Base-by-base conservation (phyloP, 2,888 invertebrate species). In the Congeria kusceri region DNA sequence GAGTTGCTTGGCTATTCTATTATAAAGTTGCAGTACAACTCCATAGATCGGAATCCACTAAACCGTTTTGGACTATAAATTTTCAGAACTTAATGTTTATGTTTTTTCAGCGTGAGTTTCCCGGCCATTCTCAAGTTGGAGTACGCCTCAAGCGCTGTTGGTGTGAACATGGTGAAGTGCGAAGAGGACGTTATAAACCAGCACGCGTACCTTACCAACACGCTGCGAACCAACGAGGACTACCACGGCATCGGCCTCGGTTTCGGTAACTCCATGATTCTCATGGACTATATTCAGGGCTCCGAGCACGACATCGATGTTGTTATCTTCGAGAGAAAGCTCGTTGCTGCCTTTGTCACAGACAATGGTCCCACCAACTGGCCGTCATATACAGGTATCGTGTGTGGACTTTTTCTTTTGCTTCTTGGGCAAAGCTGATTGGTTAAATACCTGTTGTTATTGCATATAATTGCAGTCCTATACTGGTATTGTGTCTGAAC, bases 231-330 rank as follows among this genome's bases (percentile, higher is more conserved):
- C 2, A 85, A 88, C 25, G 29, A 46, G 9, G 86, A 88, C 46
- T 80, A 77, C 47, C 81, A 83, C 0, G 86, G 85, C 0, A 77
- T 86, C 9, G 87, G 88, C 3, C 78, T 87, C 9, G 86, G 87
- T 0, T 72, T 82, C 56, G 84, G 84, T 3, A 83, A 86, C 58
- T 44, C 72, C 27, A 74, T 89, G 75, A n/a, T 85, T 28, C 59
- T 87, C 29, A 86, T 86, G 84, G 83, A 87, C 18, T 82, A 69
- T 23, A 46, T 83, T 7, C 32, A 46, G 1, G 89, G 89, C 11
- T 83, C 86, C 0, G 87, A 89, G 68, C 89, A 89, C 66, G 87
- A 87, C 61, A 83, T 89, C 0, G 89, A 88, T 44, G 39, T 89
- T 15, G 74, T 86, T 18, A 79, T 89, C 3, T 88, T 65, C 61